Evolutionary conservation across 2,888 invertebrate genomes (phyloP).

Genomic region (Drosophila birchii): DNA sequence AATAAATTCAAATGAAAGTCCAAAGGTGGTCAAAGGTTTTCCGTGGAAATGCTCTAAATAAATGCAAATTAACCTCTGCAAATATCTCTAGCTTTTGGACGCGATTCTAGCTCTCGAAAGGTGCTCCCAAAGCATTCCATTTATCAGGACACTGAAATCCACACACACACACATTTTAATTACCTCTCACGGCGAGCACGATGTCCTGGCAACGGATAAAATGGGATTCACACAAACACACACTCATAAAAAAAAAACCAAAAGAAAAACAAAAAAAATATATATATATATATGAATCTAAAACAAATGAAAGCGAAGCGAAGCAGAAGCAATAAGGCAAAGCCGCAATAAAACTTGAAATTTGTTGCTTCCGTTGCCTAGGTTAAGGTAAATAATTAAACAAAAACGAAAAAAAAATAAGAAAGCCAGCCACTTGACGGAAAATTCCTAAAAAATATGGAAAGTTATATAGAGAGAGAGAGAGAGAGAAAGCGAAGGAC

Average conservation of each 20-base stretch:
- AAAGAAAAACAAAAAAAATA: neutral
- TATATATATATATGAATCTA: neutral
- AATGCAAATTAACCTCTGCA: constrained; percentile 22
- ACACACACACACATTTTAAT: constrained; percentile 35
- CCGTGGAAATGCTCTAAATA: constrained; percentile 5
- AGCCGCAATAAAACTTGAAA: constrained; percentile 44
- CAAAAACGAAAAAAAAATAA: neutral
- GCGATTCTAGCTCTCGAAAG: neutral
- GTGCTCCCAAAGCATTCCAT: constrained; percentile 13
- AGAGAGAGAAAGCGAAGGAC: neutral
- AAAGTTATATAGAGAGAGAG: neutral
- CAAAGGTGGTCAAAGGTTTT: constrained; percentile 1
- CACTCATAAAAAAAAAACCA: neutral
- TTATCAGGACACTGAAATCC: constrained; percentile 12
- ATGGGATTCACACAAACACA: constrained; percentile 23
- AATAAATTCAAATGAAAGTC: constrained; percentile 17
- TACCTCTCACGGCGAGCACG: constrained; percentile 11
- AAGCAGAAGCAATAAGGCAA: constrained; percentile 36
- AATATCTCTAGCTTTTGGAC: neutral
- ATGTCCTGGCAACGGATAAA: constrained; percentile 32
- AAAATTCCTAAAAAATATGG: neutral
- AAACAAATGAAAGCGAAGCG: constrained; percentile 26
- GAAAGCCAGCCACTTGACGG: neutral
- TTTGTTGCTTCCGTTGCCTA: constrained; percentile 57
- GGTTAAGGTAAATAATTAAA: constrained; percentile 69